phyloP scores from a whole-genome alignment of 2,888 invertebrate genomes.

The Cheilosia pagana region DNA sequence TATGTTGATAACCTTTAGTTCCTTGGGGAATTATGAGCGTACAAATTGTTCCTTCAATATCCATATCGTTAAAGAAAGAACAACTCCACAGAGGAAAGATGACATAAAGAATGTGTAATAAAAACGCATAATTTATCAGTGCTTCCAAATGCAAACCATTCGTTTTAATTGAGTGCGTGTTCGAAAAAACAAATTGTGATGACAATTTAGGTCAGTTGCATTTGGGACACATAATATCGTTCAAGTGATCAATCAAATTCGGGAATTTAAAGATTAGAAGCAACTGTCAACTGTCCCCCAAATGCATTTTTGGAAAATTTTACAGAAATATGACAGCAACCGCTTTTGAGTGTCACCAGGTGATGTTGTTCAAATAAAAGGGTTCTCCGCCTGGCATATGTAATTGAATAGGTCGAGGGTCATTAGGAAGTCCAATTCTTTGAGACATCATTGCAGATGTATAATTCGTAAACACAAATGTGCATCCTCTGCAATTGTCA shows the following conservation, averaged over 20 bases:
- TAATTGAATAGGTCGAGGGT: conserved; percentile 6
- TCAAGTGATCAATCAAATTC: conserved; percentile 60
- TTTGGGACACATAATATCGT: conserved; percentile 26
- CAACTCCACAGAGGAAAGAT: conserved; percentile 2
- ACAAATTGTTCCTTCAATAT: conserved; percentile 5
- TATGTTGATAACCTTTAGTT: conserved; percentile 54
- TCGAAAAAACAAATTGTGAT: neutral
- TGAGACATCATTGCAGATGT: conserved; percentile 10
- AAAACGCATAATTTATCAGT: conserved; percentile 20
- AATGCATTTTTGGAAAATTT: neutral
- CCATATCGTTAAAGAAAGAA: neutral
- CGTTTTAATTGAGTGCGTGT: conserved; percentile 1
- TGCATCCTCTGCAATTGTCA: neutral
- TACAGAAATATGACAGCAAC: conserved; percentile 24
- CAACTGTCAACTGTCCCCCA: conserved; percentile 28
- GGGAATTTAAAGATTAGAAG: conserved; percentile 5
- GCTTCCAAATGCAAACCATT: conserved; percentile 24
- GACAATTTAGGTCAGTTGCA: conserved; percentile 66
- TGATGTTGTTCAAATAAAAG: conserved; percentile 62
- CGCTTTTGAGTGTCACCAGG: conserved; percentile 52
- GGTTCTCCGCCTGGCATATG: conserved; percentile 15
- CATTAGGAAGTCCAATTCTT: conserved; percentile 31
- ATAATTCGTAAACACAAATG: neutral
- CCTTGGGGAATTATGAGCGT: conserved; percentile 2
- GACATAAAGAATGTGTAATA: neutral